Conservation (phyloP, 1,140 invertebrate species). For the Tigriopus japonicus region DNA sequence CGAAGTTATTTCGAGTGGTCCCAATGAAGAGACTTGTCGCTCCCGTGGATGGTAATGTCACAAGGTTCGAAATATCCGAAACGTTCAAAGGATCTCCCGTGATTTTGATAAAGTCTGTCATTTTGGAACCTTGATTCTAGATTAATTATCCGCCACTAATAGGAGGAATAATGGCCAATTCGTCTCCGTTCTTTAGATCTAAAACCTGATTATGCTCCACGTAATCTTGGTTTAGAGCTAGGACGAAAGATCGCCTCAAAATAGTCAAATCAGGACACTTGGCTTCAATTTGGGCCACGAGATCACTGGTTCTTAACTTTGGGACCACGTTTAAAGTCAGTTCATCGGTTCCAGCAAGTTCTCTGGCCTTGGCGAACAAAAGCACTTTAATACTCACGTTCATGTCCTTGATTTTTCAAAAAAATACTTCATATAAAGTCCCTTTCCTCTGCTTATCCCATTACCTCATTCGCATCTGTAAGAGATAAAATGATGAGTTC, state of each 20-base stretch:
- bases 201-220: background rate
- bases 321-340: background rate
- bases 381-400: background rate
- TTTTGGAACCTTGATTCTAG: slow-evolving; percentile 18
- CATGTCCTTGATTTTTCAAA: too few relatives aligned
- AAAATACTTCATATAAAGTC: too few relatives aligned
- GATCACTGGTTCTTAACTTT: background rate
- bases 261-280: background rate
- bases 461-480: too few relatives aligned
- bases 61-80: slow-evolving; percentile 41
- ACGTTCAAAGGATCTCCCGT: slow-evolving; percentile 43
- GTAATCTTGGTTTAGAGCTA: background rate
- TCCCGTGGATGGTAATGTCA: slow-evolving; percentile 53
- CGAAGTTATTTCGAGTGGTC: slow-evolving; percentile 73
- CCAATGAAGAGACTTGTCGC: slow-evolving; percentile 76
- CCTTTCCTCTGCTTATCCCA: too few relatives aligned
- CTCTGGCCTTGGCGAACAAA: background rate
- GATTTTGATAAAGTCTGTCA: slow-evolving; percentile 40
- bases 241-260: background rate
- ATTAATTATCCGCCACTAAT: slow-evolving; percentile 48
- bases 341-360: background rate
- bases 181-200: background rate
- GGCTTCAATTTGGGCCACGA: background rate
- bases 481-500: too few relatives aligned
- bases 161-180: slow-evolving; percentile 38